Evolutionary conservation across 2,113 vertebrate species (phyloP).

Genomic region (Gallinago paraguaiae): DNA sequence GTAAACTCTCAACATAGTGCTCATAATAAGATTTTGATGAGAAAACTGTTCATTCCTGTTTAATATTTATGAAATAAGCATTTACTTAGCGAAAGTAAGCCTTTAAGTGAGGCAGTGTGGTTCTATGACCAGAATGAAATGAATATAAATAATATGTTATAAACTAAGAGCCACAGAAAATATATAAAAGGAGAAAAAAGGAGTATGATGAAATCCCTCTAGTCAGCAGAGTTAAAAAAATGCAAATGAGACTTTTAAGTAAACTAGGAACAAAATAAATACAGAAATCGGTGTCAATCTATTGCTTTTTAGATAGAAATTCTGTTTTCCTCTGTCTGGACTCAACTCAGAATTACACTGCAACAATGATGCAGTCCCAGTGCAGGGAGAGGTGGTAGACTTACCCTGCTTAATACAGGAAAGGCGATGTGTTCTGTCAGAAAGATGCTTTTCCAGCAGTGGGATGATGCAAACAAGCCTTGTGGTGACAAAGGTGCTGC

Average conservation of each 20-base stretch:
- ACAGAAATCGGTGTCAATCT: neutral
- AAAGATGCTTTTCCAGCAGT: neutral
- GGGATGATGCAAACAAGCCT: neutral
- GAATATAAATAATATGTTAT: neutral
- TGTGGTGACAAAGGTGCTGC: neutral
- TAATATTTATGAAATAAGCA: slow-evolving; percentile 64
- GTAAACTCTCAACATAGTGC: slow-evolving; percentile 4
- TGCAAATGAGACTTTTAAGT: neutral
- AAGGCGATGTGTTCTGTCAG: neutral
- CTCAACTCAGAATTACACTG: neutral
- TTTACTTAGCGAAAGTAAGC: slow-evolving; percentile 19
- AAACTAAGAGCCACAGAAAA: neutral
- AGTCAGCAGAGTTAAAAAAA: neutral
- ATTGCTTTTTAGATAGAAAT: neutral
- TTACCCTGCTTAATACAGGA: neutral
- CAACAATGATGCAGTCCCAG: fast-evolving
- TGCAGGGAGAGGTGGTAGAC: neutral
- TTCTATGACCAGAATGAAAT: slow-evolving; percentile 18
- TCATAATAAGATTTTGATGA: slow-evolving; percentile 44
- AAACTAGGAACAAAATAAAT: neutral
- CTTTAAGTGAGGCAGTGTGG: slow-evolving; percentile 4
- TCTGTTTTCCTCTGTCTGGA: neutral
- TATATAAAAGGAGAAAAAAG: neutral
- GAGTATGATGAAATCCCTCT: neutral
- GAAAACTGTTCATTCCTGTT: slow-evolving; percentile 24